Percentiles rank a stretch among this genome's conserved stretches.
phyloP scores from a whole-genome alignment of 2,888 invertebrate genomes.

The Mythimna loreyi region DNA sequence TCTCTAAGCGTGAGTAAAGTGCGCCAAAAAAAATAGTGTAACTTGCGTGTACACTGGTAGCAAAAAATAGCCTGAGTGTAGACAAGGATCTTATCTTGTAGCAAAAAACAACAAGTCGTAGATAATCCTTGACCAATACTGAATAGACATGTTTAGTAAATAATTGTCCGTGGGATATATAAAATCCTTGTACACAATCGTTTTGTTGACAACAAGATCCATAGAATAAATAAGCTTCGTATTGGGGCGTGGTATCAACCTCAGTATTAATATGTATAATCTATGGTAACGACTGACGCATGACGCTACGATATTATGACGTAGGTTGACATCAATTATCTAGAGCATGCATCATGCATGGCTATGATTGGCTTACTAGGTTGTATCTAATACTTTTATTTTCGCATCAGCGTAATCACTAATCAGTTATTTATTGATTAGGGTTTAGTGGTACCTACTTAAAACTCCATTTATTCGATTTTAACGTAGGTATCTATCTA shows the following conservation, averaged over 20 bases:
- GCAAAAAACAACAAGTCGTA: too few species aligned
- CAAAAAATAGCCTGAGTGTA: too few species aligned
- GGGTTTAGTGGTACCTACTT: slow-evolving; percentile 5
- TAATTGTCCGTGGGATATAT: too few species aligned
- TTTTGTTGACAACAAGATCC: neutral
- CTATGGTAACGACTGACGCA: slow-evolving; percentile 36
- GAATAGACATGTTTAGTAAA: too few species aligned
- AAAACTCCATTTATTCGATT: neutral
- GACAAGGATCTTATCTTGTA: too few species aligned
- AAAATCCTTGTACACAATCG: too few species aligned
- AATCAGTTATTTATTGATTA: slow-evolving; percentile 38
- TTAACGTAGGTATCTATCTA: neutral
- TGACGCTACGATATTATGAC: slow-evolving; percentile 31
- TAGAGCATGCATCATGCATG: too few species aligned
- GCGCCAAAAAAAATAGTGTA: too few species aligned
- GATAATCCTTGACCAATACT: too few species aligned
- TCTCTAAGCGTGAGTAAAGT: too few species aligned
- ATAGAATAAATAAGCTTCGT: slow-evolving; percentile 8
- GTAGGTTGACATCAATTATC: slow-evolving; percentile 38
- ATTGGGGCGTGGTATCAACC: slow-evolving; percentile 27
- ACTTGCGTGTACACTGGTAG: too few species aligned
- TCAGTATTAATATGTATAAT: too few species aligned
- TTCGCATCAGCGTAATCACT: slow-evolving; percentile 36
- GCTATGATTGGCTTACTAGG: slow-evolving; percentile 36
- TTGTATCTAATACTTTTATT: slow-evolving; percentile 33